These are phyloP conservation scores for Trachelus tabidus DNA, from an alignment of 2,888 invertebrate genomes.

Conservation along the genomic window DNA sequence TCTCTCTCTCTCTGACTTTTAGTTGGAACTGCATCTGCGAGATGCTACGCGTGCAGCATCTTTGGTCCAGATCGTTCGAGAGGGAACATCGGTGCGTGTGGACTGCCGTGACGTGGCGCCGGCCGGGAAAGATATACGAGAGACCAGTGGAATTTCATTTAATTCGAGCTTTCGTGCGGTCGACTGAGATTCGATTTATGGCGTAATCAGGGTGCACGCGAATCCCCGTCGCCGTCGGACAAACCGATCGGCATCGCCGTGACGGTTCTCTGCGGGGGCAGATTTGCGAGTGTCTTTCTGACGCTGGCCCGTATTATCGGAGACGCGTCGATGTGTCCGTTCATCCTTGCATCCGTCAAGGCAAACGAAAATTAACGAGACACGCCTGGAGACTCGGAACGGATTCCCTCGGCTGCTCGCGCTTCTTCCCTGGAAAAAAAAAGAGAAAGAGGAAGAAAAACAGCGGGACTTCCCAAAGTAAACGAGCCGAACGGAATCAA, in stretches of 20 bases:
- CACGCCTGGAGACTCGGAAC: constrained; percentile 16
- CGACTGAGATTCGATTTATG: constrained; percentile 62
- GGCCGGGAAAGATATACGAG: constrained; percentile 58
- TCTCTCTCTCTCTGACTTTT: no score
- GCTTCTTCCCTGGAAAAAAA: no score
- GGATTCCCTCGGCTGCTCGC: constrained; percentile 10
- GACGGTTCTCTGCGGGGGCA: no score
- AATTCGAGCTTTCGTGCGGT: constrained; percentile 55
- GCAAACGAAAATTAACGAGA: constrained; percentile 36
- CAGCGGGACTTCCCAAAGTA: constrained; percentile 18
- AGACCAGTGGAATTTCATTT: constrained; percentile 62
- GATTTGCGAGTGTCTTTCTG: no score
- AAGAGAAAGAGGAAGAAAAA: constrained; percentile 13
- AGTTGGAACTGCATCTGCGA: no score
- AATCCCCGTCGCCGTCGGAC: constrained; percentile 19
- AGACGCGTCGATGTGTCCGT: no score
- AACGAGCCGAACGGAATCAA: constrained; percentile 36
- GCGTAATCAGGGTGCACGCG: constrained; percentile 53
- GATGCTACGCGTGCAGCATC: not conserved
- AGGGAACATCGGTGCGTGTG: no score
- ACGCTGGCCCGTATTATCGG: no score
- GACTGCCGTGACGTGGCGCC: constrained; percentile 24
- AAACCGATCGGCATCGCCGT: no score
- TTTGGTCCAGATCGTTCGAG: constrained; percentile 1
- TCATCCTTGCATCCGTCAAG: constrained; percentile 7